Evolutionary conservation across 2,888 invertebrate species (phyloP), one percentile per base, ranked within the genome.

Genomic region (Polia nebulosa): DNA sequence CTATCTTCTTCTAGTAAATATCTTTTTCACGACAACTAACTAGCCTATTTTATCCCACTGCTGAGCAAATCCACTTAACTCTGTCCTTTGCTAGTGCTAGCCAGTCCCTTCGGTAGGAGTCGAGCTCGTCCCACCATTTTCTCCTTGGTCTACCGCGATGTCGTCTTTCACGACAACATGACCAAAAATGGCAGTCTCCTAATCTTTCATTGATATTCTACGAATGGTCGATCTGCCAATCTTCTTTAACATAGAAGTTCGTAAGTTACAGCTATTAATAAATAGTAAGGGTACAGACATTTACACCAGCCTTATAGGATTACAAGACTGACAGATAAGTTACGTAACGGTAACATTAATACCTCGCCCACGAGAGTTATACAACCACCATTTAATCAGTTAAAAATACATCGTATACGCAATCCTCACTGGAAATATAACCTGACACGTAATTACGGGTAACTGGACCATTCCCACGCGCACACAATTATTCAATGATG

Each of bases 401-500:
- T 70, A 51, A 70, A 76, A 69, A 70, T 76, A 76, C 60, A 59
- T 63, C 20, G 27, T 47, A 15, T 25, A 36, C 58, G 57, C 52
- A 56, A 45, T 59, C 20, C 58, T 65, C 55, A 0, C 53, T 73
- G 65, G 79, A 57, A 71, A 71, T 64, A 59, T 51, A 76, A 76
- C 41, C 72, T 58, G 61, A 6, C n/a, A 2, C 8, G 71, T 66
- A 79, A 82, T 79, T 59, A 71, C 56, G 62, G 66, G 72, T 72
- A 65, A 57, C 69, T 45, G 72, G 67, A 36, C 62, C 32, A 20
- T 79, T 81, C 80, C 82, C 79, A 80, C 80, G 79, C 74, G 53
- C 13, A 9, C 62, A 52, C 82, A 52, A 80, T 80, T 80, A 80
- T 82, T 66, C 72, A 82, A 80, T 80, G 66, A 82, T 61, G 52